Base-by-base conservation (phyloP, 2,797 vertebrate species). In the Sebastes paucispinis region DNA sequence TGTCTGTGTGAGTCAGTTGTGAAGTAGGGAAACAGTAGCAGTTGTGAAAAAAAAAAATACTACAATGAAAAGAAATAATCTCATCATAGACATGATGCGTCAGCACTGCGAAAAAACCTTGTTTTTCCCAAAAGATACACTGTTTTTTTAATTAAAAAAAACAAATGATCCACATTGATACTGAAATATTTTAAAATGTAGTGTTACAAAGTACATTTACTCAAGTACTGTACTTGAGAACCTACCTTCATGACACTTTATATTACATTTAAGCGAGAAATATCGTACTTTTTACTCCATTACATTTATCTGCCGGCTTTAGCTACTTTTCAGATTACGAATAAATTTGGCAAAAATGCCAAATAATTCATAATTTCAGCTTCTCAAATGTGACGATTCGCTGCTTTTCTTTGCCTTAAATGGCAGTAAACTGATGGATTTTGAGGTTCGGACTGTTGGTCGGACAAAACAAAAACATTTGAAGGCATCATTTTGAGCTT, bases 1-100 rank as follows among this genome's bases (percentile, higher is more conserved):
- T 80, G 89, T 91, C 55, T 75, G 83, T 93, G 91, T 85, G 81
- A 75, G 86, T 91, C 89, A 13, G 73, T 91, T 22, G 87, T 93
- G 87, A 87, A 77, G 87, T 93, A 93, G 92, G 89, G 54, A 90
- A 91, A 92, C 78, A 25, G 86, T 92, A 94, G 90, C 82, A 91
- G 70, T 79, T 60, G 54, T 73, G 20, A 81, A 65, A 55, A 14
- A 77, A 72, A 58, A 22, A 50, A 57, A 69, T 36, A 82, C 31
- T 4, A 74, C 66, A 47, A 27, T 60, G 54, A 88, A 87, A 88
- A 84, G 14, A 88, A 86, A 70, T 18, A 39, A 77, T 73, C 73
- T 81, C 76, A 72, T 68, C 74, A 11, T 13, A 55, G 67, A 84
- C 77, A 24, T 6, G 31, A 73, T 11, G 65, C 3, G 32, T 84